Conservation (phyloP, 2,113 vertebrate species). For the Bubo scandiacus region DNA sequence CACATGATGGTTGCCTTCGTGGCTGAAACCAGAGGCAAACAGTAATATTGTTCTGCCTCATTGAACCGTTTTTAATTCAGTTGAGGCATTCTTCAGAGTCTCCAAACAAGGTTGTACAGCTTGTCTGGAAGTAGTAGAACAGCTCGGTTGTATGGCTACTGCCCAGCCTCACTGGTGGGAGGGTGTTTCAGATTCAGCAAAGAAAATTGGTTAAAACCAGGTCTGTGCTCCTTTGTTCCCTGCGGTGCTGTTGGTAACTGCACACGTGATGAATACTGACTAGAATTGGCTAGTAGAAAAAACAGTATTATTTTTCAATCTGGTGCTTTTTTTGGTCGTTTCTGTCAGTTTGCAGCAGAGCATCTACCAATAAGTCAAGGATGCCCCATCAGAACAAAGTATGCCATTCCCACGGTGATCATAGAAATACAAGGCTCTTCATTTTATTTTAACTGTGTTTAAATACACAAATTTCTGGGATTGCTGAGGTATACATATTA, state of each 20-base stretch:
- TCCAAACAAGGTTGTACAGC: accelerated
- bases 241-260: not conserved
- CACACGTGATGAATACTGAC: not conserved
- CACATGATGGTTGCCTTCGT: not conserved
- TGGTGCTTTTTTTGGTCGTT: not conserved
- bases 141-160: not conserved
- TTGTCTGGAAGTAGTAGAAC: not conserved
- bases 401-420: not conserved
- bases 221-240: not conserved
- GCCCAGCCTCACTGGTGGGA: accelerated
- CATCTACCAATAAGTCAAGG: not conserved
- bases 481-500: not conserved
- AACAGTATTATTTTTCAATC: not conserved
- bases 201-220: not conserved
- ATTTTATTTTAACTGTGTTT: not conserved
- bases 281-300: not conserved
- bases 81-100: not conserved
- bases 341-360: not conserved
- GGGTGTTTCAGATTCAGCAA: not conserved
- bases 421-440: not conserved
- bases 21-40: not conserved
- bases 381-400: not conserved
- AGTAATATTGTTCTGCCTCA: not conserved
- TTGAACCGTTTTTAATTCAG: not conserved
- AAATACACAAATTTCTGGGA: not conserved